Conservation (phyloP, 2,888 invertebrate species). For the Rhabditophanes sp. region DNA sequence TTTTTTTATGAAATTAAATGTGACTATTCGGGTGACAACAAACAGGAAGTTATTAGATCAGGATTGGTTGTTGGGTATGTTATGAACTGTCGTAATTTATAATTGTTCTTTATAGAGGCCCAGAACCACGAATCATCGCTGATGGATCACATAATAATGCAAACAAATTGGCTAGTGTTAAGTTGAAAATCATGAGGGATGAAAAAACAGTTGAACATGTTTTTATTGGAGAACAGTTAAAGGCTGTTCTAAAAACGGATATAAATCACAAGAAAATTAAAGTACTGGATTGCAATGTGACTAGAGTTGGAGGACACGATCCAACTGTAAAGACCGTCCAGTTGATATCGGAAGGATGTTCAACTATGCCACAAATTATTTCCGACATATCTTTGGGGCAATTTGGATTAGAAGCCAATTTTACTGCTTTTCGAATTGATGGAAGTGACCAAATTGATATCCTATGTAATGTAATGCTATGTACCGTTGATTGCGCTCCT, state of each 20-base stretch:
- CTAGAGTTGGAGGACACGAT: slow-evolving; percentile 30
- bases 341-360: slow-evolving; percentile 36
- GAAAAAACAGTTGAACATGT: slow-evolving; percentile 32
- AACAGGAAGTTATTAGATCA: slow-evolving; percentile 13
- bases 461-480: slow-evolving; percentile 23
- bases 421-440: slow-evolving; percentile 41
- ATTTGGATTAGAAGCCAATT: slow-evolving; percentile 28
- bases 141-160: slow-evolving; percentile 6
- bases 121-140: slow-evolving; percentile 16
- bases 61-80: slow-evolving; percentile 35
- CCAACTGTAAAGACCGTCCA: slow-evolving; percentile 26
- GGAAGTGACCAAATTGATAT: slow-evolving; percentile 38
- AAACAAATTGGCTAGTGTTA: slow-evolving; percentile 16
- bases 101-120: slow-evolving; percentile 21
- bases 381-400: slow-evolving; percentile 21
- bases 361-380: slow-evolving; percentile 36
- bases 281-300: slow-evolving; percentile 38
- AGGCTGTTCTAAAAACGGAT: slow-evolving; percentile 29
- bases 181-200: slow-evolving; percentile 28
- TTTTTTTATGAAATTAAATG: slow-evolving; percentile 28
- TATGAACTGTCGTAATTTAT: slow-evolving; percentile 2
- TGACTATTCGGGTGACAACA: slow-evolving; percentile 10
- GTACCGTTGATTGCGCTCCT: no score
- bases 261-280: slow-evolving; percentile 12
- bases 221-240: slow-evolving; percentile 33